phyloP scores from a whole-genome alignment of 2,113 vertebrate species.

The Pyxicephalus adspersus region DNA sequence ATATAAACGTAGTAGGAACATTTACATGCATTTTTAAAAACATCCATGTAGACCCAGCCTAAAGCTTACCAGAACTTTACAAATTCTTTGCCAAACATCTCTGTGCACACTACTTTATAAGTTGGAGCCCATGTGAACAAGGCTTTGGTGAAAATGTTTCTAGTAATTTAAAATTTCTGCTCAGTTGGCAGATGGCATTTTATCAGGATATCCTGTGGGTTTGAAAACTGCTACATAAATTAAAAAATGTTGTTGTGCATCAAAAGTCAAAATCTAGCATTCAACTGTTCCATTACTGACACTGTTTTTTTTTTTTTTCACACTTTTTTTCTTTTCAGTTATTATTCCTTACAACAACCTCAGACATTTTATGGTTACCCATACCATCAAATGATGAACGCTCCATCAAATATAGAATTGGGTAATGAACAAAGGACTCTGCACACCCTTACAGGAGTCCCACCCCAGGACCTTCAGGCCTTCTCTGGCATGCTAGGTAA shows the following conservation, averaged over 20 bases:
- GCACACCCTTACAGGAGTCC: conserved; percentile 46
- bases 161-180: too few species aligned
- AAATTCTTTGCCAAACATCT: too few species aligned
- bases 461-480: conserved; percentile 44
- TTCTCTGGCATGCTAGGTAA: conserved; percentile 49
- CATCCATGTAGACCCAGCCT: too few species aligned
- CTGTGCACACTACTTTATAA: too few species aligned
- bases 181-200: too few species aligned
- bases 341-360: conserved; percentile 71
- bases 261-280: not conserved
- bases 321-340: conserved; percentile 63
- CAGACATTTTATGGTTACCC: conserved; percentile 71
- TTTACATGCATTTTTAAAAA: too few species aligned
- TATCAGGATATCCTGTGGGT: not conserved
- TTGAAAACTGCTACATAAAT: not conserved
- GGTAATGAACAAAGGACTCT: conserved; percentile 59
- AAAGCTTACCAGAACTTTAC: too few species aligned
- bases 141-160: too few species aligned
- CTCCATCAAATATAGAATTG: conserved; percentile 62
- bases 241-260: not conserved
- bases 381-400: conserved; percentile 68
- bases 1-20: too few species aligned
- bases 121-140: too few species aligned
- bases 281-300: not conserved
- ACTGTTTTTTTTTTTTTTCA: not conserved